Base-by-base conservation (phyloP, 64 coral and sea anemone species). In the Orbicella faveolata region DNA sequence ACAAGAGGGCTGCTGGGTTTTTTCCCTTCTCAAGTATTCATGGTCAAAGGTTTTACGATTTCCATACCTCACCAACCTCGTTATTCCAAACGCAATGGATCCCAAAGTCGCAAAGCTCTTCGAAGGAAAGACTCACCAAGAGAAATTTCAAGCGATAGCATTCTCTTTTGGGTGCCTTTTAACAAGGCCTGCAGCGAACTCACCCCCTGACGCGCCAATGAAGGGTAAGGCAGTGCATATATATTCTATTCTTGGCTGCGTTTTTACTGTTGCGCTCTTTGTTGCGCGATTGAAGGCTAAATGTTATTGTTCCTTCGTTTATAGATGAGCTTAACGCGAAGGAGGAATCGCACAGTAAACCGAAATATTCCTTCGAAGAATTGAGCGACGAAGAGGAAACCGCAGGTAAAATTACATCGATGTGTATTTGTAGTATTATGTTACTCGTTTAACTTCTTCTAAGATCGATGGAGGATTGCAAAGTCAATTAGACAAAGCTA, bases 281-380 rank as follows among this genome's bases (percentile, higher is more conserved):
- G 0, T 80, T 0, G 34, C 65, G 33, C 34, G 23, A 63, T 1
- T 57, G 7, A 36, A 30, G 37, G 18, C 75, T 78, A 81, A 81
- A 34, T 61, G 30, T 23, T 21, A 18, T 85, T 70, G 70, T 16
- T 52, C 37, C 37, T 73, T 12, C 23, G 0, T 85, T 73, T n/a
- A 53, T 39, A 85, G 82, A 25, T 72, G 19, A 70, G 53, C 82
- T 26, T 37, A 67, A 4, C 23, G 64, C 61, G 23, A 52, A 52
- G 7, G 13, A 16, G 52, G 19, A 73, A 18, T 21, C 36, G 37
- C 7, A 12, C 7, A 14, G 36, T 8, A 35, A 73, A 41, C 65
- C 36, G 64, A 85, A 85, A 84, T 84, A 67, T 84, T 84, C 81
- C 34, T 84, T 84, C 37, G 81, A 84, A 52, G 65, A 85, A 85